Base-by-base conservation (phyloP, 2,888 invertebrate species). In the Athetis lepigone region DNA sequence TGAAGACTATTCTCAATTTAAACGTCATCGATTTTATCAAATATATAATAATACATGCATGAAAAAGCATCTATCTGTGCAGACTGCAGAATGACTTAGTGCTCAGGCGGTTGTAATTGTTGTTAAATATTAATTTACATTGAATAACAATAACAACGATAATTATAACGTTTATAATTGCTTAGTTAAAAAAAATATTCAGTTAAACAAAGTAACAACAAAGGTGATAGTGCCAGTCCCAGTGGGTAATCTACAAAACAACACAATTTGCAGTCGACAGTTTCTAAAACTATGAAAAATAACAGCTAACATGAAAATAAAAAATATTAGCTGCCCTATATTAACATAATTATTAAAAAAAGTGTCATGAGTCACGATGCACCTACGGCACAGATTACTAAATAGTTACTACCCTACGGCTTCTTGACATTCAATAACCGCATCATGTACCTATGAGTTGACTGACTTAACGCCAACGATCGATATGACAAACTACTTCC, bases 1-100 rank as follows among this genome's bases (percentile, higher is more conserved):
- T 63, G 21, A 63, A 63, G 25, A 13, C 29, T 36, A 18, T 19
- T 11, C 60, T 29, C 8, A 61, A 49, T 39, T n/a, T 33, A n/a
- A 63, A 63, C 1, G 18, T 52, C 19, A n/a, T 16, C 7, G 4
- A 21, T 0, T 16, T 27, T 27, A 23, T 21, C 0, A 19, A 33
- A 39, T 18, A 13, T 19, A 13, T 19, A 27, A 9, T 2, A 3
- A 11, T 16, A 1, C 9, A 42, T n/a, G 18, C 11, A 25, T 25
- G n/a, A 37, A 21, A 27, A 7, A 21, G 16, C 4, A 18, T 42
- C 16, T 3, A 4, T 11, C 8, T 19, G 9, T 23, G 21, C 16
- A 0, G 1, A 5, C 6, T 58, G 23, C 40, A 25, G 18, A 18
- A 18, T 25, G 29, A 3, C 11, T 3, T 21, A 23, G 33, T 59